Evolutionary conservation across 2,888 invertebrate species (phyloP), one percentile per base, ranked within the genome.

Genomic region (Lochmaea crataegi): DNA sequence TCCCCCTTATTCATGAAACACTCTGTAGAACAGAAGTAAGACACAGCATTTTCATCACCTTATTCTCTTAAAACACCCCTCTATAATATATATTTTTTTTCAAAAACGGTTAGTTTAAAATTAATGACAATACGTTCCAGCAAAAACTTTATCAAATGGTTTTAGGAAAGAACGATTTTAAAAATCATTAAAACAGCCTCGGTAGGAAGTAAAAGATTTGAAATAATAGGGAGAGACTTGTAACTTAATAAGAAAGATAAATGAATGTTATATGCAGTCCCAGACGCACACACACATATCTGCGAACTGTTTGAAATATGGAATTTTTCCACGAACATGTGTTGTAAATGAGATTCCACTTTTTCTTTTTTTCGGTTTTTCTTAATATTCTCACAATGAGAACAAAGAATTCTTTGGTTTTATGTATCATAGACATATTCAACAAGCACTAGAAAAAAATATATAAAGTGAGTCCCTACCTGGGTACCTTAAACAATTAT

Each of bases 151-250:
- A 71, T 69, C 77, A 80, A 82, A 82, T 80, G 80, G 78, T 78
- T 76, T 80, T 77, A 79, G 82, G 82, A 82, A 82, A 82, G 78
- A 78, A 77, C 79, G 82, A 77, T 80, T 82, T 82, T 80, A 78
- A 79, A 81, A 78, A 77, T 79, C 80, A 83, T 83, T 82, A 81
- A 58, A 26, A 58, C 5, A 12, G 58, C 14, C 32, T 58, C 26
- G 12, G 75, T 77, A 78, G 80, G 80, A 80, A 78, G 78, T 75
- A 22, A 53, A 67, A 66, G 72, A 75, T 76, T 77, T 74, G 71
- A 75, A 70, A 68, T 75, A 75, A 75, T 68, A 70, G 76, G 77
- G 77, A 74, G 77, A 74, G 77, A 76, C 73, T 65, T 56, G 61
- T 38, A 75, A 65, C 58, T 73, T 71, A 45, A 66, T 68, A 72